Conservation (phyloP, 2,113 vertebrate species). For the Mesitornis unicolor region DNA sequence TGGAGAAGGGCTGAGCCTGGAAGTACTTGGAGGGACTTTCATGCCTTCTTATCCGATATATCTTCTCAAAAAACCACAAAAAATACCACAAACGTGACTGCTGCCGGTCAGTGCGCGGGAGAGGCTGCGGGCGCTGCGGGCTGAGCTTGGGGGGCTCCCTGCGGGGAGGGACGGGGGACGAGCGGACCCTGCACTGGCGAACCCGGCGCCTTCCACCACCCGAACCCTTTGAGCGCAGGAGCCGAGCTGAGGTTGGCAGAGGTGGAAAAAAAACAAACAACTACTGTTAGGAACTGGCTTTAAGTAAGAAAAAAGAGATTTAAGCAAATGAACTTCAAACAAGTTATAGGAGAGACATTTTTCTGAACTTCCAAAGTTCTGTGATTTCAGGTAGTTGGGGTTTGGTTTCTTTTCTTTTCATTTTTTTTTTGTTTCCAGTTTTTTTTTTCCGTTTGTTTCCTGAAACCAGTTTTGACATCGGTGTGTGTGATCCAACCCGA, state of each 20-base stretch:
- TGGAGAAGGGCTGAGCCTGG: constrained; percentile 75
- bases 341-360: constrained; percentile 54
- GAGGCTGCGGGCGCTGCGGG: constrained; percentile 41
- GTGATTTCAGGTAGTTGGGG: constrained; percentile 66
- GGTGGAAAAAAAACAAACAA: constrained; percentile 7
- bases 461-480: constrained; percentile 5
- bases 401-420: neutral
- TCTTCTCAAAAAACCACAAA: constrained; percentile 72
- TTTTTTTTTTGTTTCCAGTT: too few species aligned
- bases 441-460: neutral
- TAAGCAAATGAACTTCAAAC: constrained; percentile 1
- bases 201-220: neutral
- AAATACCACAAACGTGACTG: constrained; percentile 39
- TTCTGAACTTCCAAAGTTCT: constrained; percentile 66
- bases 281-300: constrained; percentile 63
- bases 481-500: constrained; percentile 23
- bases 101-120: constrained; percentile 76
- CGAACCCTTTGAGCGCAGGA: constrained; percentile 1
- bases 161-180: neutral
- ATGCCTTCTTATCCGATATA: constrained; percentile 77
- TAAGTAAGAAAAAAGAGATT: constrained; percentile 25
- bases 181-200: neutral
- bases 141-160: neutral
- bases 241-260: constrained; percentile 20
- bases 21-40: constrained; percentile 76